These are phyloP conservation scores for Hipparchia sbordonii DNA, from an alignment of 2,888 invertebrate species.

Conservation along the genomic window DNA sequence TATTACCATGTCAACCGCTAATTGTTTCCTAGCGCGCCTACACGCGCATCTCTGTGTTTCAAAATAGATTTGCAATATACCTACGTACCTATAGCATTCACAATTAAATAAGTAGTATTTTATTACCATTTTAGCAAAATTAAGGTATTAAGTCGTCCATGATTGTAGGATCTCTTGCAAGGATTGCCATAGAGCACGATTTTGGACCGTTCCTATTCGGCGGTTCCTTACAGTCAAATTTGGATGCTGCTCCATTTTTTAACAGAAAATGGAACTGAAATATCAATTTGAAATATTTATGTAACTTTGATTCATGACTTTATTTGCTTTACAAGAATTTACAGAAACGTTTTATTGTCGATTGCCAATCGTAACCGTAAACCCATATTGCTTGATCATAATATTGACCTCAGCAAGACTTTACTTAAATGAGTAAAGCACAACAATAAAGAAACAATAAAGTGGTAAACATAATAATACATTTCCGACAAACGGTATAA, in stretches of 20 bases:
- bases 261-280: too few species aligned
- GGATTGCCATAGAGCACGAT: too few species aligned
- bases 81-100: background rate
- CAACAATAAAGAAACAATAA: constrained; percentile 7
- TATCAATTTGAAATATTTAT: too few species aligned
- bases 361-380: constrained; percentile 8
- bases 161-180: too few species aligned
- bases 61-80: background rate
- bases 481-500: constrained; percentile 23
- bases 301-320: too few species aligned
- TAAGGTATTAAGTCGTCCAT: too few species aligned
- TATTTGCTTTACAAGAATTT: background rate
- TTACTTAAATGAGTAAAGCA: background rate
- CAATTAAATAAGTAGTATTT: too few species aligned
- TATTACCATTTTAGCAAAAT: too few species aligned
- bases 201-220: too few species aligned
- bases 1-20: constrained; percentile 14
- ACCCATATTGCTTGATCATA: constrained; percentile 1
- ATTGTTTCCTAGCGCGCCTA: constrained; percentile 16
- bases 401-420: background rate
- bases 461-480: constrained; percentile 20
- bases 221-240: too few species aligned
- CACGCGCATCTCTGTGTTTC: background rate
- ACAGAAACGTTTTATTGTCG: background rate
- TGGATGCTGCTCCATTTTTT: too few species aligned